Percentiles rank a stretch among this genome's conserved stretches.
These are phyloP conservation scores for Abrostola tripartita DNA, from an alignment of 2,888 invertebrate genomes.

Conservation along the genomic window DNA sequence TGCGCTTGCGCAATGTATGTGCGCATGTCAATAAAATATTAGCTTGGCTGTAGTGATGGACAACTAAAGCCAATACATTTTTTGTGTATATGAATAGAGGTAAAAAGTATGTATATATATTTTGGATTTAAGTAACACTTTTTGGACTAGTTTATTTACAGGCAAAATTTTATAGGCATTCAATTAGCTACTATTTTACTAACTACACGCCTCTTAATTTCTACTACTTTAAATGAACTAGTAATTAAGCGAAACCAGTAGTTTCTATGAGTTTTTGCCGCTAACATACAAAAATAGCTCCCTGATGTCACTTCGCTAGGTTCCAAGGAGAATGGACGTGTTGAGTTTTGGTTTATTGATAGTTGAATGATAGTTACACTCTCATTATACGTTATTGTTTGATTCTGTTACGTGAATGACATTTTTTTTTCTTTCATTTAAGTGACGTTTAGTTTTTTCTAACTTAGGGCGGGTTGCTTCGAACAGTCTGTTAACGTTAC, in stretches of 20 bases:
- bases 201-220: neutral
- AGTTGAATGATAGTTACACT: conserved; percentile 39
- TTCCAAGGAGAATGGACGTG: conserved; percentile 34
- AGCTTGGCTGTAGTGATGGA: too few species aligned
- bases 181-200: neutral
- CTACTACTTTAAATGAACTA: conserved; percentile 8
- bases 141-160: neutral
- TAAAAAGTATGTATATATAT: neutral
- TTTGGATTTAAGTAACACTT: neutral
- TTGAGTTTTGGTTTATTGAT: conserved; percentile 35
- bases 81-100: neutral
- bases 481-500: too few species aligned
- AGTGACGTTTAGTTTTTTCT: neutral
- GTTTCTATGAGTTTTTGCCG: conserved; percentile 9
- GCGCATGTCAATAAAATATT: too few species aligned
- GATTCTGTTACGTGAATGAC: neutral
- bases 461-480: too few species aligned
- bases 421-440: neutral
- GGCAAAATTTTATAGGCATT: neutral
- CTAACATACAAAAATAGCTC: conserved; percentile 18
- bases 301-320: conserved; percentile 30
- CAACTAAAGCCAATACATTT: too few species aligned
- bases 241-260: conserved; percentile 23
- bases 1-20: neutral
- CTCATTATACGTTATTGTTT: conserved; percentile 1